Conservation (phyloP, 2,113 vertebrate species). For the Azemiops feae region DNA sequence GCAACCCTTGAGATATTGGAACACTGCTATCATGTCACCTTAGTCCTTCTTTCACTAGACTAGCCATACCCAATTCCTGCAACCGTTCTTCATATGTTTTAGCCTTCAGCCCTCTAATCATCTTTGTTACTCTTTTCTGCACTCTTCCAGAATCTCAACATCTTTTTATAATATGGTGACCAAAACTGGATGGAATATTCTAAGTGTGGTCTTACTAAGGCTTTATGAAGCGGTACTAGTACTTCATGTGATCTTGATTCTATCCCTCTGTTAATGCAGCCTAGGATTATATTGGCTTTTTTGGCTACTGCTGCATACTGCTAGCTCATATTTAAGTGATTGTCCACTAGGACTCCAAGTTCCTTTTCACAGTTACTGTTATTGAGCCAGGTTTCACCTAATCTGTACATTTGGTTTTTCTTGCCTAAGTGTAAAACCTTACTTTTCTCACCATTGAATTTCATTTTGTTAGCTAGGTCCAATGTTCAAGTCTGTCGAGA, state of each 20-base stretch:
- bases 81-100: background rate
- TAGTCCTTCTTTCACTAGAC: background rate
- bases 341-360: no score
- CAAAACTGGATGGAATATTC: background rate
- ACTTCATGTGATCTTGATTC: background rate
- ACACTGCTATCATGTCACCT: background rate
- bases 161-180: background rate
- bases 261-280: background rate
- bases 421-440: no score
- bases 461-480: no score
- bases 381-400: no score
- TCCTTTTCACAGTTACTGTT: no score
- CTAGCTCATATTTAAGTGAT: no score
- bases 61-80: background rate
- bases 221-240: background rate
- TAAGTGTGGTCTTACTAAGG: background rate
- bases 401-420: no score
- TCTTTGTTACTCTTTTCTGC: background rate
- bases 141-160: background rate
- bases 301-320: background rate
- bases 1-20: background rate
- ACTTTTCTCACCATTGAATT: no score
- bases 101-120: background rate
- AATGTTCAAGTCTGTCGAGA: no score
- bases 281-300: background rate